These are phyloP conservation scores for Enteromius anoplus DNA, from an alignment of 2,797 vertebrate species.

Conservation along the genomic window DNA sequence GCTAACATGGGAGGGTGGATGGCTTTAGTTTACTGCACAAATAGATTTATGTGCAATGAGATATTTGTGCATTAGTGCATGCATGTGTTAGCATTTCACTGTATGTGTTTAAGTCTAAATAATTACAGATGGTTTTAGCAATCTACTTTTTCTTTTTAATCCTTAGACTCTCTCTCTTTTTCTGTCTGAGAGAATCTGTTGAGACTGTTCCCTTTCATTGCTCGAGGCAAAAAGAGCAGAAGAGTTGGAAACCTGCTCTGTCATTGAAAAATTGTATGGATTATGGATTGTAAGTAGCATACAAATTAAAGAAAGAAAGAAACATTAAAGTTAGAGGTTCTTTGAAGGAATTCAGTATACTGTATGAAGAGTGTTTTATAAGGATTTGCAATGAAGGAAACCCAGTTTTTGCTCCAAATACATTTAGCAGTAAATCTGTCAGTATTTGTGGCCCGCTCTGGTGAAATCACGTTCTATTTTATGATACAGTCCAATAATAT, in stretches of 20 bases:
- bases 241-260: not conserved
- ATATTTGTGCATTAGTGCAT: conserved; percentile 22
- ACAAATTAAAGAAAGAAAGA: not conserved
- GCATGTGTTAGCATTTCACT: not conserved
- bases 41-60: not conserved
- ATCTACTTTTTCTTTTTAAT: conserved; percentile 81
- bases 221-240: not conserved
- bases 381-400: not conserved
- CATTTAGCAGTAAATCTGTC: not conserved
- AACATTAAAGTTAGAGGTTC: not conserved
- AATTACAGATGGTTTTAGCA: conserved; percentile 75
- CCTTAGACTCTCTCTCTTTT: conserved; percentile 67
- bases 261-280: not conserved
- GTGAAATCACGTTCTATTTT: no score
- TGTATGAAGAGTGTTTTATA: not conserved
- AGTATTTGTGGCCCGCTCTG: no score
- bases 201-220: not conserved
- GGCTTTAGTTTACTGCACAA: conserved; percentile 15
- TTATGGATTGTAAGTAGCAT: not conserved
- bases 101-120: conserved; percentile 61
- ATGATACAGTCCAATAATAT: no score
- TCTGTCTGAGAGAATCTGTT: conserved; percentile 65
- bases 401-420: not conserved
- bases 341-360: not conserved
- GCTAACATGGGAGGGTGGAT: not conserved